These are phyloP conservation scores for Diglossa cyanea DNA, from an alignment of 2,797 vertebrate species.

Conservation along the genomic window DNA sequence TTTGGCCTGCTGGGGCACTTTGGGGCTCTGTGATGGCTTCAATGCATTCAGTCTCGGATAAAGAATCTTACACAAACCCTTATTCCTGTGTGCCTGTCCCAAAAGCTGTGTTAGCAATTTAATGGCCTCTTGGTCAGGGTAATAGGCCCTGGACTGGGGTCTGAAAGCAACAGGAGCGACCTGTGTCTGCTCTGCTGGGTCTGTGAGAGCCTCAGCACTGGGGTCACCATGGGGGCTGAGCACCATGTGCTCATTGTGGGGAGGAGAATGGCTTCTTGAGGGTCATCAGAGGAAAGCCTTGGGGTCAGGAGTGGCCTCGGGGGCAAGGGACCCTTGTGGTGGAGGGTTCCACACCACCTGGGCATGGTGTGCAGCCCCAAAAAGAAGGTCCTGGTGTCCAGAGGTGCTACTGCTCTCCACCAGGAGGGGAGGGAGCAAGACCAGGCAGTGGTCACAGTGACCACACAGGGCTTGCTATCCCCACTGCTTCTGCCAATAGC, in stretches of 20 bases:
- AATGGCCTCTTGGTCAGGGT: background rate
- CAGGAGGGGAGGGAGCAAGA: background rate
- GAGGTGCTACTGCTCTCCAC: background rate
- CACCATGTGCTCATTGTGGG: no score
- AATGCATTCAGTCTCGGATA: background rate
- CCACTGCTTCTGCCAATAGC: background rate
- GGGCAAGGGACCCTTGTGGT: no score
- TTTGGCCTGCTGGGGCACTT: background rate
- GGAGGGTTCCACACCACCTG: background rate
- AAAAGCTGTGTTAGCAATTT: background rate
- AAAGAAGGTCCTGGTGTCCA: fast-evolving
- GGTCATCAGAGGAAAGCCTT: background rate
- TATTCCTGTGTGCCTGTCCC: background rate
- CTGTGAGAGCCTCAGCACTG: background rate
- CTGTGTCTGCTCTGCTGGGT: fast-evolving
- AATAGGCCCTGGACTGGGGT: background rate
- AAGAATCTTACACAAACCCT: background rate
- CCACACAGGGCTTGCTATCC: no score
- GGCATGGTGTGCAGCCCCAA: background rate
- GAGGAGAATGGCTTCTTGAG: background rate
- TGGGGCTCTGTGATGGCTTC: background rate
- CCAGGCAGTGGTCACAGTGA: fast-evolving
- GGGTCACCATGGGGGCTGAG: background rate
- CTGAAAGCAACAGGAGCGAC: background rate
- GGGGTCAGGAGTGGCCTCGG: fast-evolving